Base-by-base conservation (phyloP, 1,140 invertebrate species). In the Drosophila littoralis region DNA sequence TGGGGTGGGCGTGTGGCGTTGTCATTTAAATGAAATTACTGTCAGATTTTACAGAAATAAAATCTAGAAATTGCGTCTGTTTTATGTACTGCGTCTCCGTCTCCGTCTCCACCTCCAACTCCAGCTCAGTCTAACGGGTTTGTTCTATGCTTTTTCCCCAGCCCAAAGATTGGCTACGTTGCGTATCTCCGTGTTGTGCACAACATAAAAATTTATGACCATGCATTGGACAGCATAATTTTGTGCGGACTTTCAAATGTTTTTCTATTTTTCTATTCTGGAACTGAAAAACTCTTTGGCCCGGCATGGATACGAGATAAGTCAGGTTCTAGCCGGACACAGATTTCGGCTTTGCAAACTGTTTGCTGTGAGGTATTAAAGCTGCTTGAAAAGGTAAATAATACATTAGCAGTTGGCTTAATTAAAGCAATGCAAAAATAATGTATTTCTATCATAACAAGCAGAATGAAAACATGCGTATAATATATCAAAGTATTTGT, bases 11-110 rank as follows among this genome's bases (percentile, higher is more conserved):
- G 72, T 52, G 67, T 60, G 78, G 50, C 33, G 68, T 83, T 88
- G 83, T 86, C 82, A 86, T 86, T 86, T 83, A 83, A 86, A 88
- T 88, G 83, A 88, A 88, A 88, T 88, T 86, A 86, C 82, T 88
- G 82, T 88, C 82, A 88, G 82, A 86, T 86, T 86, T 86, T 86
- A 83, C 72, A 79, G 71, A 88, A 88, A 88, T 86, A 86, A 88
- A 86, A 86, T 86, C 77, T 77, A 68, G 75, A 82, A 86, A 86
- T 86, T 86, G 70, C 84, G 65, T 77, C 76, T 79, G 76, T 88
- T 86, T 86, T 86, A 86, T 88, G 82, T 83, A 83, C 82, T 83
- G 63, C 38, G 40, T 58, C 64, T 48, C n/a, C n/a, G n/a, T n/a
- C 28, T 46, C 55, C 38, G 9, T n/a, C 42, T 17, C 36, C 33